These are phyloP conservation scores for Zaprionus lineosus DNA, from an alignment of 2,888 invertebrate species.

Conservation along the genomic window DNA sequence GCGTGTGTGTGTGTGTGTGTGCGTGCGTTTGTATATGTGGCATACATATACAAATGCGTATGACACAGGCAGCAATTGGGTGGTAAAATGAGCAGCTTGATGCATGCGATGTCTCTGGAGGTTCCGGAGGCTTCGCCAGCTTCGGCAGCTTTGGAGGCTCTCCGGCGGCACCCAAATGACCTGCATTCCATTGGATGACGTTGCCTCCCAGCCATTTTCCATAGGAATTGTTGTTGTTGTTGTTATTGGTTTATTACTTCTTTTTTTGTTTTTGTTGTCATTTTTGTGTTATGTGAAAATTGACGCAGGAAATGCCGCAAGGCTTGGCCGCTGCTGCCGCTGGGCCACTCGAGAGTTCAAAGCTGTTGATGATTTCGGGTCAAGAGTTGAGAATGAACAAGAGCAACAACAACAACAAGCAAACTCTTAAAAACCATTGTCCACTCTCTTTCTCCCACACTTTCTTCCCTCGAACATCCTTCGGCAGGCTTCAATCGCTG, in stretches of 20 bases:
- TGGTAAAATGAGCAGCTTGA: slow-evolving; percentile 46
- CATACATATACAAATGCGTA: neutral
- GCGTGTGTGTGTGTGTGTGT: neutral
- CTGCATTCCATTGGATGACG: slow-evolving; percentile 45
- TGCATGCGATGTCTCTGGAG: too few relatives aligned
- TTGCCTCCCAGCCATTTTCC: slow-evolving; percentile 23
- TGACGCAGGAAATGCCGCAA: slow-evolving; percentile 72
- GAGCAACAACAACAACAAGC: slow-evolving; percentile 16
- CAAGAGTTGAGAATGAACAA: slow-evolving; percentile 53
- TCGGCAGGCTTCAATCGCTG: slow-evolving; percentile 15
- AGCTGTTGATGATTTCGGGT: slow-evolving; percentile 68
- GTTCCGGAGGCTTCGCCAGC: neutral
- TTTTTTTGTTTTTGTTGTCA: slow-evolving; percentile 8
- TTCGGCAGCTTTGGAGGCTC: slow-evolving; percentile 7
- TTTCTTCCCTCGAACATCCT: neutral
- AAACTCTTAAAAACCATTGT: slow-evolving; percentile 29
- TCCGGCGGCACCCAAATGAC: slow-evolving; percentile 39
- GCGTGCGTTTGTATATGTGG: neutral
- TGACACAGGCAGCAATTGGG: slow-evolving; percentile 3
- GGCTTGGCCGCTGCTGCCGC: slow-evolving; percentile 21
- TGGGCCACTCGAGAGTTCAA: slow-evolving; percentile 40
- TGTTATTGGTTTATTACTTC: neutral
- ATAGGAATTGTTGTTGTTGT: slow-evolving; percentile 5
- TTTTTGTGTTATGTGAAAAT: slow-evolving; percentile 56
- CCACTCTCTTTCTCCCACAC: slow-evolving; percentile 1